Base-by-base conservation (phyloP, 2,113 vertebrate genomes). In the Paramisgurnus dabryanus region DNA sequence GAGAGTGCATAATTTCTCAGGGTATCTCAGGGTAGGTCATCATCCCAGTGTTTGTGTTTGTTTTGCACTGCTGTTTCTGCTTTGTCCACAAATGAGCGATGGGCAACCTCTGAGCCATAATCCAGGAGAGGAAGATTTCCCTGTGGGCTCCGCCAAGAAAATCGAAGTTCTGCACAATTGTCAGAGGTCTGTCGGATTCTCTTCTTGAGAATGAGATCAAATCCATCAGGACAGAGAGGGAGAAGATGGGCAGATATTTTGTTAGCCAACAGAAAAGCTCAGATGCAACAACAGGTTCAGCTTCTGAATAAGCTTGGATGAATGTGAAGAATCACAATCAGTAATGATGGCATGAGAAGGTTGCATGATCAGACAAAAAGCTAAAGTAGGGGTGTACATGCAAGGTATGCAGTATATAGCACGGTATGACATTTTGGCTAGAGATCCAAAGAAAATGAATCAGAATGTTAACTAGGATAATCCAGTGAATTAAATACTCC, bases 91-190 rank as follows among this genome's bases (percentile, higher is more conserved):
- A 2, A 72, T 76, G 82, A 76, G 55, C 63, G 75, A 79, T 67
- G 66, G 76, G 55, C 13, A 13, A 13, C 55, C 9, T 67, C 73
- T 18, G 43, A 57, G 70, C 53, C 58, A 50, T 82, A 76, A 81
- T 74, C 70, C 76, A 49, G 65, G 64, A 6, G 63, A 47, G 55
- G 9, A 66, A 82, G 76, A 84, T 80, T 87, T 87, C 80, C 82
- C 76, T 34, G 71, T 27, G 70, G 81, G 57, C 75, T 40, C 0
- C 12, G 55, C 76, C 41, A 40, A 50, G 77, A 81, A 78, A 76
- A 82, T 70, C 67, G 40, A 76, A 80, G 45, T 78, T 69, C 67
- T 58, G 80, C 64, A 58, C 65, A 57, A 43, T 7, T 34, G 47
- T 81, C 72, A 80, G 15, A 60, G n/a, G 45, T 11, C 34, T 39